Base-by-base conservation (phyloP, 2,888 invertebrate genomes). In the Pollenia labialis region DNA sequence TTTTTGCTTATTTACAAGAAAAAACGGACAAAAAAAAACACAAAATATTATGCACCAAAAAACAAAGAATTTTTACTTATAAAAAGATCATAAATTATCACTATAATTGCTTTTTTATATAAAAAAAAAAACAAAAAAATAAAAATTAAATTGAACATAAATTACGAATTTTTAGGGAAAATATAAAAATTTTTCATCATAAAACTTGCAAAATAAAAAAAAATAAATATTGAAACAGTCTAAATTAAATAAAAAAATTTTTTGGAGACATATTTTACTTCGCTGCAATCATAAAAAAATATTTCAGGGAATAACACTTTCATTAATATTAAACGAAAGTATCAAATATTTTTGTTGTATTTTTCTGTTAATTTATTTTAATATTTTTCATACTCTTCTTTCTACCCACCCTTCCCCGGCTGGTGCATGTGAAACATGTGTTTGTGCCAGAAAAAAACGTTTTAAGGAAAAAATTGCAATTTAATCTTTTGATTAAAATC, bases 401-500 rank as follows among this genome's bases (percentile, higher is more conserved):
- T n/a, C n/a, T n/a, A n/a, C n/a, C n/a, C n/a, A 56, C 14, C 12
- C 46, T 6, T 32, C 48, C 32, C 11, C 4, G 23, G 4, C 7
- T 23, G 54, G 48, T 64, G 71, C 46, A 23, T 66, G 40, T 32
- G 9, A 23, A 62, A 64, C 32, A 64, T 46, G 11, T 12, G 12
- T 11, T 11, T 44, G 40, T 68, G 11, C 2, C 14, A 18, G 46
- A 3, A 23, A 58, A 60, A 42, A 60, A 80, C n/a, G 44, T 50
- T 14, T 64, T 42, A 40, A 23, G 54, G 46, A 52, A 54, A 58
- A 69, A 69, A 50, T 52, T 66, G 23, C 81, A 75, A 71, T 76
- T 68, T 74, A 71, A 86, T 82, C 79, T 86, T 76, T 75, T 83
- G 86, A 86, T 86, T 83, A 71, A 75, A 83, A 86, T 86, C 86